Conservation (phyloP, 2,797 vertebrate genomes). For the Pyrrhura leucotis region DNA sequence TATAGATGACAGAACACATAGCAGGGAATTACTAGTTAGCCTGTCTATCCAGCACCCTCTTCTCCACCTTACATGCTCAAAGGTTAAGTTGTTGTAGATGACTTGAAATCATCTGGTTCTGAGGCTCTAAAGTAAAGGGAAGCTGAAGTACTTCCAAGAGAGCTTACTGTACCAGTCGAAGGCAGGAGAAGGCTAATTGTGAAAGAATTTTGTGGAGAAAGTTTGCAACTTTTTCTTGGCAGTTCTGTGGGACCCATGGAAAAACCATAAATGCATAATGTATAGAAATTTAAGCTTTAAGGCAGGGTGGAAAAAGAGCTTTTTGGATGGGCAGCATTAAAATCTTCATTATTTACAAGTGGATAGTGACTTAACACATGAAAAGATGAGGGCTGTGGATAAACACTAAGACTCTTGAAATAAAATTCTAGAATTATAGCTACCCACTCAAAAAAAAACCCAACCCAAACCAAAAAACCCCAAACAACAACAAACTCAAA, state of each 20-base stretch:
- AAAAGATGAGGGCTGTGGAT: background rate
- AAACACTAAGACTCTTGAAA: background rate
- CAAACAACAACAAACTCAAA: background rate
- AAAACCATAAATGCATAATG: background rate
- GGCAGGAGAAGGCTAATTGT: background rate
- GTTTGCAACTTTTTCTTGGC: background rate
- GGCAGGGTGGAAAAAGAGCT: fast-evolving
- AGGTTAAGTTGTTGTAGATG: background rate
- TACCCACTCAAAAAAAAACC: background rate
- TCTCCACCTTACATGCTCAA: background rate
- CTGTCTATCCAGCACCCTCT: background rate
- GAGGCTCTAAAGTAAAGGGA: background rate
- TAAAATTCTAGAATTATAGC: background rate
- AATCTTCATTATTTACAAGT: background rate
- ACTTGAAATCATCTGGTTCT: background rate
- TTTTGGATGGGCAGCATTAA: background rate
- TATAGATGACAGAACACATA: background rate
- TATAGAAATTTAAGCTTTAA: background rate
- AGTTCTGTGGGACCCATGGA: background rate
- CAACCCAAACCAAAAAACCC: no score
- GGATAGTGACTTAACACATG: background rate
- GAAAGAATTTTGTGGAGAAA: background rate
- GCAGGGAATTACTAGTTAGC: background rate
- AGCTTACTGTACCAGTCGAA: background rate
- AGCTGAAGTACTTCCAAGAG: background rate